Evolutionary conservation across 2,797 vertebrate genomes (phyloP), one percentile per base, ranked within the genome.

Genomic region (Acanthiza pusilla): DNA sequence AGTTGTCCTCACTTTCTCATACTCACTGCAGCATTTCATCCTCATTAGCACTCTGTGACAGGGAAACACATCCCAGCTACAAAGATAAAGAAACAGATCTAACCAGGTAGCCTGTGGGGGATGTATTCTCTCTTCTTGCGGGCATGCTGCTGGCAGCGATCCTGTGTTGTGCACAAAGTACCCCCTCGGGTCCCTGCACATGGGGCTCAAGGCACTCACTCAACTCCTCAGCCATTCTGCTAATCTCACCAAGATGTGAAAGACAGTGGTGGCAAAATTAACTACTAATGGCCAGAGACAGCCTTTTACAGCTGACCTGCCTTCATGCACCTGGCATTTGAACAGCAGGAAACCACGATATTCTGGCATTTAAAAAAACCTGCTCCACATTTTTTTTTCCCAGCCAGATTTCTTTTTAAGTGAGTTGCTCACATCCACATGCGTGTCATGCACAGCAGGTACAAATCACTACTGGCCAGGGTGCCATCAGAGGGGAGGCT

Each of bases 141-240:
- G 72, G 55, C 62, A 9, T 3, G 66, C 88, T 58, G 10, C 62
- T 54, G 53, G 67, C 76, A 80, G 61, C 0, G 0, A 57, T 60
- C 55, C 26, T 3, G 0, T 16, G 36, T 23, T 2, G 0, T 26
- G n/a, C 38, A 75, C 50, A 29, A 81, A 45, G 34, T 1, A 23
- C 14, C 72, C 34, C 38, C 58, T 29, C 7, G 10, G 43, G 30
- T 25, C 38, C 67, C 48, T 8, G 14, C 71, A 38, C 36, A 2
- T 1, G 2, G n/a, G 27, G 47, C 50, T 58, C 26, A 16, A 71
- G 50, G 48, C 62, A 34, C 55, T 45, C 15, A 0, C 68, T 48
- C 25, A n/a, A 12, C 57, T 38, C 68, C 32, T 32, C 5, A 12
- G 53, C 48, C 79, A 47, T 54, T 84, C 51, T 77, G 30, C 62